A percentile compares a stretch with the other conserved stretches of the same genome.
Evolutionary conservation across 2,797 vertebrate species (phyloP).

Genomic region (Margarornis squamiger): DNA sequence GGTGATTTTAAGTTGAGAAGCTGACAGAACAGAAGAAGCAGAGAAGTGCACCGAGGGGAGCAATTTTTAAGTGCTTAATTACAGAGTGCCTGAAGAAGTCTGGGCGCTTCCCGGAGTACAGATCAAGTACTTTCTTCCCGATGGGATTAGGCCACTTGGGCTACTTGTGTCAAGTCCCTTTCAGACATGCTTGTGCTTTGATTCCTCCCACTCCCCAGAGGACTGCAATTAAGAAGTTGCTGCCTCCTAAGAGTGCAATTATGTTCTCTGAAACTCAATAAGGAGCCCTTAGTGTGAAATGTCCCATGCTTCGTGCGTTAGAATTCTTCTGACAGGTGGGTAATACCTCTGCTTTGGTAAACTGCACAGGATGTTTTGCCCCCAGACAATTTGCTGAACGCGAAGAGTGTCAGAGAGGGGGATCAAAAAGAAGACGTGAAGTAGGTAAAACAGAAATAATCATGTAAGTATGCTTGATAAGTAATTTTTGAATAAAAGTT

Average conservation of each 20-base stretch:
- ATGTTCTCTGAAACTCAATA: background rate
- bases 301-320: background rate
- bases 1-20: background rate
- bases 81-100: background rate
- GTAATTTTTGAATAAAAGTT: background rate
- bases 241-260: conserved; percentile 1
- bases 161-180: conserved; percentile 12
- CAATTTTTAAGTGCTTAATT: conserved; percentile 23
- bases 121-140: conserved; percentile 10
- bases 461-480: background rate
- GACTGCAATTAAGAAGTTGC: conserved; percentile 38
- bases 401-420: background rate
- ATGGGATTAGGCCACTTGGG: background rate
- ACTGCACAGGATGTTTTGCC: background rate
- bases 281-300: background rate
- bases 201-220: background rate
- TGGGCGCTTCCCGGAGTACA: background rate
- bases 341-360: background rate
- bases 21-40: background rate
- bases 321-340: background rate
- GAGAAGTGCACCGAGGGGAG: background rate
- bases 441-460: background rate
- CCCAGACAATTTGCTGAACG: background rate
- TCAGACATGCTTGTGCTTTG: background rate
- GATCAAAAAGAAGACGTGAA: background rate